Base-by-base conservation (phyloP, 2,888 invertebrate genomes). In the Scaptomyza tumidula region DNA sequence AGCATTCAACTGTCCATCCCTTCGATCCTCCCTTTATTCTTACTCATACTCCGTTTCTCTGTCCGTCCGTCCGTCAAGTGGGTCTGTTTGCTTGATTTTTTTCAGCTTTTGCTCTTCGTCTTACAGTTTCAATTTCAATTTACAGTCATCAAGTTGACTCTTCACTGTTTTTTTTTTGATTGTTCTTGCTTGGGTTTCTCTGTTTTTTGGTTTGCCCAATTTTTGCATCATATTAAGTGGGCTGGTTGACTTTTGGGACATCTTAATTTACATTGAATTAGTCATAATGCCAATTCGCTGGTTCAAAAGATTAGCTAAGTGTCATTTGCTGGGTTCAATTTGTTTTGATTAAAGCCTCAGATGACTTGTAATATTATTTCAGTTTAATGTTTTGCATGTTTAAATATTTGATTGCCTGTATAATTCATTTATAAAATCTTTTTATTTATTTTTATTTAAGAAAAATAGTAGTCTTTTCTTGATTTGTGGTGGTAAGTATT, bases 51-150 rank as follows among this genome's bases (percentile, higher is more conserved):
- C 16, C 10, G 4, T 10, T 1, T 14, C 6, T 37, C n/a, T 14
- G 55, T 45, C 58, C 7, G 45, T 68, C 55, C 14, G 43, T 56
- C 49, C 19, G 24, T 50, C 54, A 52, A 37, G 39, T 52, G 37
- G 24, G 27, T 5, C 27, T 27, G 37, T 52, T 27, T 45, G 39
- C 46, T 52, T 49, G 69, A 61, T 71, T 75, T 76, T 39, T 35
- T 50, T 68, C 29, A 24, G 52, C 19, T 54, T 56, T 52, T 24
- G 58, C 27, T 41, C 16, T 55, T 56, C 54, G 74, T 39, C 71
- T 69, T 64, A 61, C 77, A 67, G 77, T 78, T 81, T 88, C 83
- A 77, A 83, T 88, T 88, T 88, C 86, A 82, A 83, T 83, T 81
- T 54, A 24, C 60, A 80, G 70, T 54, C 80, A 72, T 88, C 83